Conservation (phyloP, 2,888 invertebrate species). For the Protonemura montana region DNA sequence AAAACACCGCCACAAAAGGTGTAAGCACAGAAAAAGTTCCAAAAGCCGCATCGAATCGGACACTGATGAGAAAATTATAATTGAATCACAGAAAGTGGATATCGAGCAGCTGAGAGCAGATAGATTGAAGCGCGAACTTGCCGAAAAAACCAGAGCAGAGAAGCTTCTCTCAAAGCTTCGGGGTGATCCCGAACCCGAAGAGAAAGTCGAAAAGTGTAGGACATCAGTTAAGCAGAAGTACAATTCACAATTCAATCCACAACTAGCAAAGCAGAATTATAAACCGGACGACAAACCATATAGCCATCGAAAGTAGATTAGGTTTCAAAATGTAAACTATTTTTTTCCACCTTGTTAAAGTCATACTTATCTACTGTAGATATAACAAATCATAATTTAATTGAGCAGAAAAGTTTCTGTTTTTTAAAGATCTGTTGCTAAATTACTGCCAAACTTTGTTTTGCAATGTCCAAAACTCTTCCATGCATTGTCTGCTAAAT, state of each 20-base stretch:
- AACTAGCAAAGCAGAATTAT: slow-evolving; percentile 81
- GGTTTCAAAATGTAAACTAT: not conserved
- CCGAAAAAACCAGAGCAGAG: slow-evolving; percentile 77
- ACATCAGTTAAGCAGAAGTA: slow-evolving; percentile 77
- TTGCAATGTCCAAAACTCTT: too few species aligned
- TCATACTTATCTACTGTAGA: too few species aligned
- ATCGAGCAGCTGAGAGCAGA: slow-evolving; percentile 77
- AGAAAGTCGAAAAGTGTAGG: slow-evolving; percentile 53
- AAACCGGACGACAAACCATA: not conserved
- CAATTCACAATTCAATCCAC: slow-evolving; percentile 96
- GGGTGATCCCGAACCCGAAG: slow-evolving; percentile 60
- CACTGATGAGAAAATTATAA: slow-evolving; percentile 36
- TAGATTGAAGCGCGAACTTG: slow-evolving; percentile 80
- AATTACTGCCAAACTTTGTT: too few species aligned
- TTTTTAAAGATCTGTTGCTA: too few species aligned
- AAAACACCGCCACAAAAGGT: slow-evolving; percentile 44
- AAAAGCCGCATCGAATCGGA: not conserved
- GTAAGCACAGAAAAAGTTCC: slow-evolving; percentile 36
- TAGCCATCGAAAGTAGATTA: not conserved
- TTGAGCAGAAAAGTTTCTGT: too few species aligned
- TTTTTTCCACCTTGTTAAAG: too few species aligned
- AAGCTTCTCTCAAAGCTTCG: slow-evolving; percentile 74
- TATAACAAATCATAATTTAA: too few species aligned
- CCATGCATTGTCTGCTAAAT: too few species aligned
- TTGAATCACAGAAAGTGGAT: slow-evolving; percentile 54